Evolutionary conservation across 2,113 vertebrate genomes (phyloP).

Genomic region (Sinocyclocheilus grahami): DNA sequence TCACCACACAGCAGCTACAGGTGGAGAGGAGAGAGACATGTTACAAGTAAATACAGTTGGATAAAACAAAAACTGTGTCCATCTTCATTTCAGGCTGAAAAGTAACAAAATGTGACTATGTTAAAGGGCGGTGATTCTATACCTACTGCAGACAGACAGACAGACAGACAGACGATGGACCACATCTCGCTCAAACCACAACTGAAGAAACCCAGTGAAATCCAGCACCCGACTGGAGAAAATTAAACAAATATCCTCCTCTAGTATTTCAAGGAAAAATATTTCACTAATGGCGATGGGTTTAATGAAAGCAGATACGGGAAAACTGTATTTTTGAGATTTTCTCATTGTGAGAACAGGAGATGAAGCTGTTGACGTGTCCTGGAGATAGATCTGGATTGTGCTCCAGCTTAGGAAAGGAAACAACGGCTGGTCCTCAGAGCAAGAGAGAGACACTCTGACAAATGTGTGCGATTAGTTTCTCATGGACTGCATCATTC

Average conservation of each 20-base stretch:
- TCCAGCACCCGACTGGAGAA: constrained; percentile 28
- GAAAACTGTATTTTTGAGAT: constrained; percentile 13
- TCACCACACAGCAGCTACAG: no score
- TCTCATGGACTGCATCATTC: constrained; percentile 16
- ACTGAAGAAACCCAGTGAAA: constrained; percentile 42
- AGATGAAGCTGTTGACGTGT: constrained; percentile 43
- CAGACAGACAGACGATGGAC: background rate
- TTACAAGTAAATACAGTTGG: no score
- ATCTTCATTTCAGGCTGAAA: no score
- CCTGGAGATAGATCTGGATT: constrained; percentile 42
- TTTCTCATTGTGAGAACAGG: constrained; percentile 25
- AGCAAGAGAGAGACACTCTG: constrained; percentile 18
- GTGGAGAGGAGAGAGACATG: no score
- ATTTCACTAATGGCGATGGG: constrained; percentile 23
- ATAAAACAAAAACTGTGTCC: no score
- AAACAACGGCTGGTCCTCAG: constrained; percentile 25
- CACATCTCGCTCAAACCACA: constrained; percentile 46
- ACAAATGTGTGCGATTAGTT: constrained; percentile 47
- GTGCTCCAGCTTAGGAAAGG: background rate
- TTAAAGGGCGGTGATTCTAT: no score
- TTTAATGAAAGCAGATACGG: constrained; percentile 32
- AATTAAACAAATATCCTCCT: constrained; percentile 40
- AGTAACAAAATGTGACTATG: no score
- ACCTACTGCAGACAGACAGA: background rate
- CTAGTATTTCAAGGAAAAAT: constrained; percentile 38